Conservation (phyloP, 2,888 invertebrate species). For the Malachius bipustulatus region DNA sequence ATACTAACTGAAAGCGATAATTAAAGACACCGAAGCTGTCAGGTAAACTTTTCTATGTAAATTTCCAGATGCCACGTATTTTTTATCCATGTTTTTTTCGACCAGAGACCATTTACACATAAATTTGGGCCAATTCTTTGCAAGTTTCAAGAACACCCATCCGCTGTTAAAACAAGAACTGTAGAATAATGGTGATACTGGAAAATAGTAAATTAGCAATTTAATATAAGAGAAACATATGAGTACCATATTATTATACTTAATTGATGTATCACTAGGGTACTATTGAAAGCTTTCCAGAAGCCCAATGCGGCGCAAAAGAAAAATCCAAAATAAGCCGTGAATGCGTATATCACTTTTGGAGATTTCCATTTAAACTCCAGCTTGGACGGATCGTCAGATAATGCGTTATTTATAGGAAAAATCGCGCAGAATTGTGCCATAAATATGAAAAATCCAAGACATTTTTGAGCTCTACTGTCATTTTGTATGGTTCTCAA, state of each 20-base stretch:
- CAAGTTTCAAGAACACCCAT: not conserved
- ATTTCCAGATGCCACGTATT: too few relatives aligned
- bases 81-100: not conserved
- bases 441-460: not conserved
- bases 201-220: not conserved
- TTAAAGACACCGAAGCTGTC: not conserved
- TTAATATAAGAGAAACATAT: not conserved
- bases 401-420: too few relatives aligned
- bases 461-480: not conserved
- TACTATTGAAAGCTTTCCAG: not conserved
- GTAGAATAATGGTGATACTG: slow-evolving; percentile 1
- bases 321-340: not conserved
- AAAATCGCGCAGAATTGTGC: not conserved
- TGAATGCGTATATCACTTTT: not conserved
- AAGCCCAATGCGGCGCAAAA: not conserved
- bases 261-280: not conserved
- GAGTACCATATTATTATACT: not conserved
- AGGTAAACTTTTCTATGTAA: not conserved
- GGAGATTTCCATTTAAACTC: slow-evolving; percentile 1
- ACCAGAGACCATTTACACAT: not conserved
- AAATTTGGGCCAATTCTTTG: slow-evolving; percentile 2
- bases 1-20: not conserved
- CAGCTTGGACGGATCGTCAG: slow-evolving; percentile 1
- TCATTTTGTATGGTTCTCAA: not conserved
- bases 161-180: not conserved